Percentiles rank a stretch among this genome's conserved stretches.
Conservation (phyloP, 2,888 invertebrate species). For the Oithona nana region DNA sequence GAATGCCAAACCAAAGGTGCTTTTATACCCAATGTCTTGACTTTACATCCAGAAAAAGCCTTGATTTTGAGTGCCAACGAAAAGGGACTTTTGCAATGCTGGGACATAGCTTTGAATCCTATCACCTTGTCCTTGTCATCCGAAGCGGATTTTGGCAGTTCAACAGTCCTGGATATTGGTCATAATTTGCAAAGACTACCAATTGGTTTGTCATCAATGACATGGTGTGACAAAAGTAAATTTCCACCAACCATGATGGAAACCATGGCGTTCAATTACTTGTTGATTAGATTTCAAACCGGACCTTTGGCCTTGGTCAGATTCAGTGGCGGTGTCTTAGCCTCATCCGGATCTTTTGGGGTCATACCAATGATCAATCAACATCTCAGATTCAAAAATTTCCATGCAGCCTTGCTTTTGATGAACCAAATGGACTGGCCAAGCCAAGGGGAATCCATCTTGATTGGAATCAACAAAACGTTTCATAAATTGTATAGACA, state of each 20-base stretch:
- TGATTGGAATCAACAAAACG: not conserved
- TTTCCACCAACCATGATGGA: not conserved
- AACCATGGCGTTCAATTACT: not conserved
- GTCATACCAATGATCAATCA: not conserved
- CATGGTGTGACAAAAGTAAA: not conserved
- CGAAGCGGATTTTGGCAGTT: not conserved
- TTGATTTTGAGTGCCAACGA: not conserved
- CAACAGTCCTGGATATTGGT: not conserved
- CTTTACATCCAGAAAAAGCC: slow-evolving; percentile 4
- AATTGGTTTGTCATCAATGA: not conserved
- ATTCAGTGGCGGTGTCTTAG: not conserved
- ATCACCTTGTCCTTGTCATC: not conserved
- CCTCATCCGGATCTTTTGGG: not conserved
- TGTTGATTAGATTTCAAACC: not conserved
- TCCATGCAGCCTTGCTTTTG: not conserved
- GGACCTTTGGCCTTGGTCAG: slow-evolving; percentile 5
- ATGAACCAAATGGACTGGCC: slow-evolving; percentile 7
- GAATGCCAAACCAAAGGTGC: slow-evolving; percentile 9
- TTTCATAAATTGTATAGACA: not conserved
- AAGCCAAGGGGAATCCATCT: not conserved
- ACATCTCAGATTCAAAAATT: not conserved
- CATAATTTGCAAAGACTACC: not conserved
- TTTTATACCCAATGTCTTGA: slow-evolving; percentile 1
- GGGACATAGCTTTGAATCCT: slow-evolving; percentile 9
- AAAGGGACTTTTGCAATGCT: slow-evolving; percentile 4